These are phyloP conservation scores for Drosophila subsilvestris DNA, from an alignment of 2,888 invertebrate species.

Conservation along the genomic window DNA sequence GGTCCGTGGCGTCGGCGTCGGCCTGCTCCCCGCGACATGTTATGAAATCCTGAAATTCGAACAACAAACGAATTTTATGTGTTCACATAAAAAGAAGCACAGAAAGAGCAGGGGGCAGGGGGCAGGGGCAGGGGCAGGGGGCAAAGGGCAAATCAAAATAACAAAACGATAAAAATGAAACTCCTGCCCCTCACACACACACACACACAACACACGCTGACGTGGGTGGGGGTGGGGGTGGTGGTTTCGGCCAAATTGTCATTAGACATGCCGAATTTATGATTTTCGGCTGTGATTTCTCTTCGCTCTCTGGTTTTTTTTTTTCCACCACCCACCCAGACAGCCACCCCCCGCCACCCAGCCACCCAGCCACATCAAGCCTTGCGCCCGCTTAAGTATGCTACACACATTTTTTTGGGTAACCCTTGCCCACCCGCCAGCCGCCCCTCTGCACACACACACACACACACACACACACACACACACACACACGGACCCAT, in stretches of 20 bases:
- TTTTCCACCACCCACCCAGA: constrained; percentile 23
- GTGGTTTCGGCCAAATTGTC: constrained; percentile 62
- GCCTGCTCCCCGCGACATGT: constrained; percentile 40
- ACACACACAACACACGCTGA: constrained; percentile 4
- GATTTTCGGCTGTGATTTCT: constrained; percentile 79
- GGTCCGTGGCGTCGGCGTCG: constrained; percentile 54
- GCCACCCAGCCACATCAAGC: background rate
- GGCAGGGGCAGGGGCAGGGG: constrained; percentile 5
- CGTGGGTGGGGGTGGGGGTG: constrained; percentile 10
- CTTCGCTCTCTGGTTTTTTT: constrained; percentile 13
- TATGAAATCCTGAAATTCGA: constrained; percentile 43
- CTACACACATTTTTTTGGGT: constrained; percentile 45
- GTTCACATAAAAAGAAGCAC: constrained; percentile 36
- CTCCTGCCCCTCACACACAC: too few relatives aligned
- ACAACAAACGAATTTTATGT: constrained; percentile 63
- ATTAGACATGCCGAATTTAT: constrained; percentile 83
- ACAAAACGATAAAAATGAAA: constrained; percentile 57
- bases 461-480: constrained; percentile 47
- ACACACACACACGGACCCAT: constrained; percentile 63
- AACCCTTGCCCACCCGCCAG: constrained; percentile 47
- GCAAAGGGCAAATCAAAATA: constrained; percentile 46
- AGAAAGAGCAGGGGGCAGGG: background rate
- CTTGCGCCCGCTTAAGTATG: constrained; percentile 33
- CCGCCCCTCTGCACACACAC: too few relatives aligned
- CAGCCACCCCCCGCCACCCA: constrained; percentile 29